Evolutionary conservation across 2,888 invertebrate genomes (phyloP), one percentile per base, ranked within the genome.

Genomic region (Salticus scenicus): DNA sequence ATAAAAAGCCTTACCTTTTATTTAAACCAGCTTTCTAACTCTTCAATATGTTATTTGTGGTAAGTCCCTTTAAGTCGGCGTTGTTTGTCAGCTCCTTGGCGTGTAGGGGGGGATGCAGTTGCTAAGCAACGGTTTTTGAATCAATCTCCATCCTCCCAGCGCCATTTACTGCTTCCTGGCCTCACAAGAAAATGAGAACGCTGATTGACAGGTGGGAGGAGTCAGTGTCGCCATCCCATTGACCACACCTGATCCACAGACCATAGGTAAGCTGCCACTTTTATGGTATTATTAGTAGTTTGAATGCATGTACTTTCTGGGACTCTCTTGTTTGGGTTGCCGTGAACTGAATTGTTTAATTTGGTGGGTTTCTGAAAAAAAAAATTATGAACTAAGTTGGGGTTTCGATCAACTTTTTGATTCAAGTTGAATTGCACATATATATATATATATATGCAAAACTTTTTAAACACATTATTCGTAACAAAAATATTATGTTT

Each of bases 81-180:
- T 74, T 81, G 81, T 81, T 81, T 81, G 74, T 81, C 73, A 80
- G 80, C 17, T 47, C 47, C 47, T 47, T n/a, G 47, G 57, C 8
- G 74, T 74, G 57, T 74, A 74, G 31, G 70, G 72, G 74, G 81
- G 74, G 57, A 69, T 51, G 27, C 12, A 37, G 81, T 81, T 74
- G 81, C 81, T 24, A 51, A 69, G 81, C 81, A 81, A 81, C 81
- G 81, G 81, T 74, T 74, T 74, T 81, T 81, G 81, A 81, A 81
- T 81, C 81, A 81, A 81, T 81, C 81, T 81, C 81, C 73, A 81
- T 74, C 81, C 81, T 81, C 81, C 81, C 72, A 73, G 57, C 80
- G 80, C 80, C 80, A 80, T 80, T 80, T 80, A 80, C 80, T 72
- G 80, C 73, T 80, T 72, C 73, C 81, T 57, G 67, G 51, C 66